Base-by-base conservation (phyloP, 2,888 invertebrate genomes). In the Monopis laevigella region DNA sequence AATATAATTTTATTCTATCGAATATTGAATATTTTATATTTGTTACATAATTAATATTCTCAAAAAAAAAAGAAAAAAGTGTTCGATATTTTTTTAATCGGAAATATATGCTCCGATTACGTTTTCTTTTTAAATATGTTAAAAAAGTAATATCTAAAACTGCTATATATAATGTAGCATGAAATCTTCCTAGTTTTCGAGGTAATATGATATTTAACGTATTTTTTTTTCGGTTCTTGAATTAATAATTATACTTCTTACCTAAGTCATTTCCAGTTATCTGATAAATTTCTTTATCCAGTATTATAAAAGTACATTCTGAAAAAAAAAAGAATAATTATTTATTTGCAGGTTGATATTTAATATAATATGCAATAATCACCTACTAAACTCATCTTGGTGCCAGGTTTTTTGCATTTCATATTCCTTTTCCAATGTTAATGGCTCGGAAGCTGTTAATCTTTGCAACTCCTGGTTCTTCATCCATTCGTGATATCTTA, bases 401-500 rank as follows among this genome's bases (percentile, higher is more conserved):
- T 84, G 77, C 98, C 98, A 98, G 14, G 87, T 86, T 55, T 83
- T 78, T 71, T 98, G 97, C 97, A 98, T 98, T 50, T 85, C 82
- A 77, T 90, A 96, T 75, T 98, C 98, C 63, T 96, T 86, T 40
- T 89, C 86, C 29, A 97, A 62, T 0, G 88, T 85, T 32, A 98
- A 72, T 2, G 92, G 89, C 59, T 96, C 93, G 0, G 98, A 98
- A 4, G 92, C 96, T 6, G 98, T 98, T 35, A 94, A 73, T 49
- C 84, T 72, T 57, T 89, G 91, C 12, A 98, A 75, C 62, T 93
- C 92, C 51, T 86, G 82, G 30, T 88, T 89, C 59, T 90, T 84
- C 98, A 98, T 98, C 98, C 98, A 98, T 47, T 83, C 67, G 64
- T 98, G 95, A 65, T 98, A 98, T 56, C 93, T 93, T 47, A 39